Percentiles rank a stretch among this genome's conserved stretches.
Conservation (phyloP, 2,888 invertebrate species). For the Orthosia cruda region DNA sequence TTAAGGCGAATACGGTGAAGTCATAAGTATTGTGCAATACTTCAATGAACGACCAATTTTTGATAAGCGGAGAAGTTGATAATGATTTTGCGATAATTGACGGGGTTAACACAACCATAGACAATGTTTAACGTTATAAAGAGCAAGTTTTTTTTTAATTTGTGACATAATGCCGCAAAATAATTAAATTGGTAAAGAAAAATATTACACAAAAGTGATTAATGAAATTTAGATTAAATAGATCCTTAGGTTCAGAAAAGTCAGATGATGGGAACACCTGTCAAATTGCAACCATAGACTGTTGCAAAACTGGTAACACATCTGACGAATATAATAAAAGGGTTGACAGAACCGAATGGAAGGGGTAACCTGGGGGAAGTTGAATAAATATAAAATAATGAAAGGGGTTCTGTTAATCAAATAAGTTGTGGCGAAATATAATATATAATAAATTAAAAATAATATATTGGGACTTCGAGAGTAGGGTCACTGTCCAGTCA, state of each 20-base stretch:
- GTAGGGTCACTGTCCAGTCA: no score
- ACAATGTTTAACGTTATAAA: background rate
- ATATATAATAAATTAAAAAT: no score
- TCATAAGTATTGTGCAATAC: conserved; percentile 71
- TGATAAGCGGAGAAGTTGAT: conserved; percentile 29
- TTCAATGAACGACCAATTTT: conserved; percentile 26
- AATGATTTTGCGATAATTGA: conserved; percentile 5
- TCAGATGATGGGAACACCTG: conserved; percentile 14
- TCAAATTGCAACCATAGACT: background rate
- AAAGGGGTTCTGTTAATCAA: background rate
- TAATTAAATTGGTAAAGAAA: background rate
- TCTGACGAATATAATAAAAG: background rate
- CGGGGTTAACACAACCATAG: background rate
- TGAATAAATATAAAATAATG: background rate
- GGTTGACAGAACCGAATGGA: background rate
- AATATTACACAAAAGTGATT: background rate
- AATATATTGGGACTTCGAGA: no score
- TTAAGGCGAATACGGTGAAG: conserved; percentile 76
- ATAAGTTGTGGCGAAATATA: background rate
- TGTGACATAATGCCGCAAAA: no score
- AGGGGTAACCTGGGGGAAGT: background rate
- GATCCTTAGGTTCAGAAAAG: background rate
- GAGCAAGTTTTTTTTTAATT: no score
- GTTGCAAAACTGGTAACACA: background rate
- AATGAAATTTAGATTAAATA: background rate